Percentiles rank a stretch among this genome's conserved stretches.
Conservation (phyloP, 2,113 vertebrate genomes). For the Lontra canadensis region DNA sequence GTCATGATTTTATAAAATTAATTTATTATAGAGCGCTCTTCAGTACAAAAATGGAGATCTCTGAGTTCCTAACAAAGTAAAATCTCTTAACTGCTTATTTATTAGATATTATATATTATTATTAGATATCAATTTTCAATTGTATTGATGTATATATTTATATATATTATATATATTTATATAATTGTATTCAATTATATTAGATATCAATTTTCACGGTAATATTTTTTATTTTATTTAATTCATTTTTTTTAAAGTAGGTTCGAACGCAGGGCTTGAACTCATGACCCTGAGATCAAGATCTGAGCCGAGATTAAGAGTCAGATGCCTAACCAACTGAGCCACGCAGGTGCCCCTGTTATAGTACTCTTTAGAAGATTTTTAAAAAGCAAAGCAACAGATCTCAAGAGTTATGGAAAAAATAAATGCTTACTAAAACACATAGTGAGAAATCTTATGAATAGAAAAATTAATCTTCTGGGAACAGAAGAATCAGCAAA, state of each 20-base stretch:
- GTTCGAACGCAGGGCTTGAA: neutral
- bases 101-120: too few relatives aligned
- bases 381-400: neutral
- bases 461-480: neutral
- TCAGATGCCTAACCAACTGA: neutral
- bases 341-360: neutral
- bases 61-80: neutral
- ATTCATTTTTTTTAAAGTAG: neutral
- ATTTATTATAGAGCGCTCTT: neutral
- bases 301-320: neutral
- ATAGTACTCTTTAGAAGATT: neutral
- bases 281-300: neutral
- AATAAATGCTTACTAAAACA: neutral
- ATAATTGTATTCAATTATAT: neutral
- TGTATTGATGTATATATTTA: too few relatives aligned
- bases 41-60: neutral
- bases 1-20: neutral
- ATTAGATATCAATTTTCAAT: neutral
- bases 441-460: neutral
- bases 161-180: too few relatives aligned
- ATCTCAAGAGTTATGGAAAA: neutral
- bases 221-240: neutral
- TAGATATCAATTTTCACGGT: neutral
- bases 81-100: neutral
- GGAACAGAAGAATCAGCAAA: neutral